phyloP scores from a whole-genome alignment of 53 echinoderm and acorn worm species.

The Paracentrotus lividus region DNA sequence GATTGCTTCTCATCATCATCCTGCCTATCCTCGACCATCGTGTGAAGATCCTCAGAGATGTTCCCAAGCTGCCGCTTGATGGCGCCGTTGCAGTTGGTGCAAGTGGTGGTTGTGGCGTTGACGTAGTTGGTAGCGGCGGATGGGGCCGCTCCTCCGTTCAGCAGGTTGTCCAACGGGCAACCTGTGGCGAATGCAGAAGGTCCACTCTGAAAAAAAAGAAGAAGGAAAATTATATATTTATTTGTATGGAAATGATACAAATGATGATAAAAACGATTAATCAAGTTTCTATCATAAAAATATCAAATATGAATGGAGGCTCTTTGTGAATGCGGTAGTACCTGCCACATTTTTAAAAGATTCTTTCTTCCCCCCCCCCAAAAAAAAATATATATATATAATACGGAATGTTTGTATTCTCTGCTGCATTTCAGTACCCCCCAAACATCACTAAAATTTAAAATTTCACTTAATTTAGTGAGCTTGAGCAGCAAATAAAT shows the following conservation, averaged over 20 bases:
- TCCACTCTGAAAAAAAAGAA: conserved; percentile 4
- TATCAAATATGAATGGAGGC: neutral
- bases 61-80: conserved; percentile 69
- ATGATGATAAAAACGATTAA: neutral
- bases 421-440: too few relatives aligned
- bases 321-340: too few relatives aligned
- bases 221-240: too few relatives aligned
- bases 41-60: conserved; percentile 72
- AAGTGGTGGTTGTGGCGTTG: neutral
- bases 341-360: too few relatives aligned
- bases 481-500: neutral
- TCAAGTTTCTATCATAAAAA: neutral
- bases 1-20: conserved; percentile 73
- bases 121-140: neutral
- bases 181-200: conserved; percentile 7
- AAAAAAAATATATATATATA: too few relatives aligned
- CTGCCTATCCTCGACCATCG: conserved; percentile 74
- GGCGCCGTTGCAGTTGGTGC: conserved; percentile 57
- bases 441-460: too few relatives aligned
- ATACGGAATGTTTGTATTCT: too few relatives aligned
- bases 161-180: neutral
- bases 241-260: too few relatives aligned
- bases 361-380: too few relatives aligned
- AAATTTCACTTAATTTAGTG: too few relatives aligned
- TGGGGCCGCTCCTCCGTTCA: neutral